These are phyloP conservation scores for Megaleporinus macrocephalus DNA, from an alignment of 2,113 vertebrate species.

Conservation along the genomic window DNA sequence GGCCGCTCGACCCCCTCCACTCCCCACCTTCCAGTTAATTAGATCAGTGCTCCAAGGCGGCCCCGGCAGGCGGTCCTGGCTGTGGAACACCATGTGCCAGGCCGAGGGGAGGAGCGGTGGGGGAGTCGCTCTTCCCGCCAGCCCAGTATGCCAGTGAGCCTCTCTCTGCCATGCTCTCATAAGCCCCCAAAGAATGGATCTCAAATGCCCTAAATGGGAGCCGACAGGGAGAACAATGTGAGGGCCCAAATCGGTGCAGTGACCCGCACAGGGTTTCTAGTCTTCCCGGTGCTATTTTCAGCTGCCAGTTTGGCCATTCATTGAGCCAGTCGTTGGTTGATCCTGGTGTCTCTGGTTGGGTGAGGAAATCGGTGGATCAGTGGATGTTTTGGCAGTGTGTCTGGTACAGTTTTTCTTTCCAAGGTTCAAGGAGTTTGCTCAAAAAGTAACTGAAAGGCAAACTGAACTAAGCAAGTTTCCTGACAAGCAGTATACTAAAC, in stretches of 20 bases:
- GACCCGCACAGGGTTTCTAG: background rate
- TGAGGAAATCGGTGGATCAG: background rate
- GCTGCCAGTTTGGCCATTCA: background rate
- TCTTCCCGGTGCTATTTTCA: background rate
- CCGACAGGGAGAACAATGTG: background rate
- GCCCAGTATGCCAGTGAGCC: background rate
- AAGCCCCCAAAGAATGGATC: conserved; percentile 1
- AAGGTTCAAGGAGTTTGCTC: background rate
- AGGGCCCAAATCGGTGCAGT: background rate
- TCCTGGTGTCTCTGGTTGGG: background rate
- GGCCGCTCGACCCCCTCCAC: background rate
- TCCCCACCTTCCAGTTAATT: background rate
- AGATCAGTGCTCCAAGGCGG: conserved; percentile 10
- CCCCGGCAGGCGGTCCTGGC: background rate
- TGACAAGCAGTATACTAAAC: background rate
- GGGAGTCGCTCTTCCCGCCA: background rate
- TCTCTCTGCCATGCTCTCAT: background rate
- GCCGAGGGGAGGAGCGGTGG: background rate
- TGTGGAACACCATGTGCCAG: conserved; percentile 18
- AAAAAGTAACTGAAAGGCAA: background rate
- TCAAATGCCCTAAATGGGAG: background rate
- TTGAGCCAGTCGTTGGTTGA: background rate
- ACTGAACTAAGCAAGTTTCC: background rate
- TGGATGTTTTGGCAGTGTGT: background rate
- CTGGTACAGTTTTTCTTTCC: background rate